These are phyloP conservation scores for Contarinia nasturtii DNA, from an alignment of 1,140 invertebrate species.

Conservation along the genomic window DNA sequence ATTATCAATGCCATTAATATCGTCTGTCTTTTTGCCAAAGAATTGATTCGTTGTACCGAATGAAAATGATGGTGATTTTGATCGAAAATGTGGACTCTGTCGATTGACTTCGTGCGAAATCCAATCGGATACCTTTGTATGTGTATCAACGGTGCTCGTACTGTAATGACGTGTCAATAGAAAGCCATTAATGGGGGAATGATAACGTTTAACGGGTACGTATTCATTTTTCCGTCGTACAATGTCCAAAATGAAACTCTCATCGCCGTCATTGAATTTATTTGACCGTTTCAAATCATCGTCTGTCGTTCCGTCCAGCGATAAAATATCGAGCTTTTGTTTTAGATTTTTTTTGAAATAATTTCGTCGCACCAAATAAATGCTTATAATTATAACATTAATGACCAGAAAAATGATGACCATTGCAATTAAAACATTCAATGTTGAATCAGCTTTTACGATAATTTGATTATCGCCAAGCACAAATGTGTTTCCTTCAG, in stretches of 20 bases:
- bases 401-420: slow-evolving; percentile 61
- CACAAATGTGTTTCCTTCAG: not conserved
- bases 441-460: slow-evolving; percentile 28
- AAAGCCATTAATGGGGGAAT: slow-evolving; percentile 25
- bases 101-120: slow-evolving; percentile 49
- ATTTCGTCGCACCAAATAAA: slow-evolving; percentile 16
- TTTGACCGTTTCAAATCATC: slow-evolving; percentile 18
- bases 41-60: slow-evolving; percentile 19
- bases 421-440: slow-evolving; percentile 55
- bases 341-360: slow-evolving; percentile 8
- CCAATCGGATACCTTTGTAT: slow-evolving; percentile 70
- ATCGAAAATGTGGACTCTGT: slow-evolving; percentile 14
- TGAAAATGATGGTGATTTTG: slow-evolving; percentile 11
- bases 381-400: slow-evolving; percentile 35
- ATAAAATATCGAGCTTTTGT: slow-evolving; percentile 15
- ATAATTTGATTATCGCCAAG: slow-evolving; percentile 6
- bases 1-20: slow-evolving; percentile 54
- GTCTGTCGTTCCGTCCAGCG: slow-evolving; percentile 21
- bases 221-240: slow-evolving; percentile 29
- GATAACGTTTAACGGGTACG: slow-evolving; percentile 29
- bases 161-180: slow-evolving; percentile 50
- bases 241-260: slow-evolving; percentile 18
- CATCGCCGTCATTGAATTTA: slow-evolving; percentile 19
- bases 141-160: slow-evolving; percentile 59
- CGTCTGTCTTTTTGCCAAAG: slow-evolving; percentile 30